These are phyloP conservation scores for Branchellion lobata DNA, from an alignment of 2,888 invertebrate genomes.

Conservation along the genomic window DNA sequence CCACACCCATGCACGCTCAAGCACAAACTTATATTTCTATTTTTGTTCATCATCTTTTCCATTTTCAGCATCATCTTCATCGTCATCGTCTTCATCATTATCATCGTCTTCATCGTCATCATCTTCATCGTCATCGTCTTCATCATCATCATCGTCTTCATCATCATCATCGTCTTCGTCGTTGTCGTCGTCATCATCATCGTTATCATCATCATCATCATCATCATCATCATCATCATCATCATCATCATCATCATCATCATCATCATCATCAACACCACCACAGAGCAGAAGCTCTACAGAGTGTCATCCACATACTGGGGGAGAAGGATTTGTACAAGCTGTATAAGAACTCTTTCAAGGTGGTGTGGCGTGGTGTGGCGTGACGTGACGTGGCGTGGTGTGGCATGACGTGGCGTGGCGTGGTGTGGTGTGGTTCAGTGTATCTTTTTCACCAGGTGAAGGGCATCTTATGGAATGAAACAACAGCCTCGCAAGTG, in stretches of 20 bases:
- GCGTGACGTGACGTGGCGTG: no score
- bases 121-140: no score
- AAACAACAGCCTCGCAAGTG: slow-evolving; percentile 5
- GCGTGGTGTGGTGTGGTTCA: background rate
- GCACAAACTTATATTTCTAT: no score
- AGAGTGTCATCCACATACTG: background rate
- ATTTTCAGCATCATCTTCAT: no score
- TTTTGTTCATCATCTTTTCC: no score
- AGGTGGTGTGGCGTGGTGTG: no score
- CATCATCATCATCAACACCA: background rate
- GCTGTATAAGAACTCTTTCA: background rate
- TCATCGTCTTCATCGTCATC: no score
- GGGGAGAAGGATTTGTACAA: slow-evolving; percentile 13
- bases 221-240: slow-evolving; percentile 10
- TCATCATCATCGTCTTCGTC: background rate
- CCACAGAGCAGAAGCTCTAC: slow-evolving; percentile 23
- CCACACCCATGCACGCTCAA: no score
- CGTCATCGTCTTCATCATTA: no score
- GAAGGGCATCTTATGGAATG: slow-evolving; percentile 23
- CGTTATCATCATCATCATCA: background rate
- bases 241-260: background rate
- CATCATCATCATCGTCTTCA: background rate
- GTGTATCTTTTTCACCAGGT: background rate
- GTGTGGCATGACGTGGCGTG: no score
- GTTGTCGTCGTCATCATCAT: no score